A percentile compares a stretch with the other conserved stretches of the same genome.
Evolutionary conservation across 2,113 vertebrate species (phyloP).

Genomic region (Calidris pygmaea): DNA sequence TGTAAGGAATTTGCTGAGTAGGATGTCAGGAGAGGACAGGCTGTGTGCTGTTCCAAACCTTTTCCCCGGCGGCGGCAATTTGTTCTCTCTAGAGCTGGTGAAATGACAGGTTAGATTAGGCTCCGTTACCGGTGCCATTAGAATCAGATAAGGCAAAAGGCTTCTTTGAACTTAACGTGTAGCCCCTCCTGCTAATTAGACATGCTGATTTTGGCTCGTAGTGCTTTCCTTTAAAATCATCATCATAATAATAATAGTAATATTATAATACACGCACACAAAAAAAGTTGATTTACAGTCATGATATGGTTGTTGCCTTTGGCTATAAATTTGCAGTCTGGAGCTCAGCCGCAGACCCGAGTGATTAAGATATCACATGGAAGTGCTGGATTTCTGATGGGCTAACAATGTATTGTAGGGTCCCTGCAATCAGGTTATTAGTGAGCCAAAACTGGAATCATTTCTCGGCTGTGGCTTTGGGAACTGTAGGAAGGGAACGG

Average conservation of each 20-base stretch:
- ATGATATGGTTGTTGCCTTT: slow-evolving; percentile 32
- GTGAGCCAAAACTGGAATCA: neutral
- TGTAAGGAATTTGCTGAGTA: slow-evolving; percentile 62
- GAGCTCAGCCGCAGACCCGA: neutral
- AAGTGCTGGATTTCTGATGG: neutral
- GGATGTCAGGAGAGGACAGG: slow-evolving; percentile 56
- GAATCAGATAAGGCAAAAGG: neutral
- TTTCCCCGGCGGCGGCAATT: neutral
- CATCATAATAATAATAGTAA: neutral
- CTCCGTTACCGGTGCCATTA: neutral
- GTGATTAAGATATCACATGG: neutral
- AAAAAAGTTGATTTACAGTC: neutral
- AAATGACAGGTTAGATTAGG: neutral
- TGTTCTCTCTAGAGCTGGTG: neutral
- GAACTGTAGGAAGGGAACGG: neutral
- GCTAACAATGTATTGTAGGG: neutral
- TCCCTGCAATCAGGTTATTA: neutral
- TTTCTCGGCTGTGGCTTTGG: neutral
- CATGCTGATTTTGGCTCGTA: slow-evolving; percentile 18
- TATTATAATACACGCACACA: neutral
- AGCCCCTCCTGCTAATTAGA: neutral
- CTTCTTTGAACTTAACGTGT: neutral
- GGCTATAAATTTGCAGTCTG: neutral
- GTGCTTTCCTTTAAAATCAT: neutral
- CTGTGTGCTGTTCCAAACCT: neutral